Evolutionary conservation across 2,888 invertebrate genomes (phyloP).

Genomic region (Margaritifera margaritifera): DNA sequence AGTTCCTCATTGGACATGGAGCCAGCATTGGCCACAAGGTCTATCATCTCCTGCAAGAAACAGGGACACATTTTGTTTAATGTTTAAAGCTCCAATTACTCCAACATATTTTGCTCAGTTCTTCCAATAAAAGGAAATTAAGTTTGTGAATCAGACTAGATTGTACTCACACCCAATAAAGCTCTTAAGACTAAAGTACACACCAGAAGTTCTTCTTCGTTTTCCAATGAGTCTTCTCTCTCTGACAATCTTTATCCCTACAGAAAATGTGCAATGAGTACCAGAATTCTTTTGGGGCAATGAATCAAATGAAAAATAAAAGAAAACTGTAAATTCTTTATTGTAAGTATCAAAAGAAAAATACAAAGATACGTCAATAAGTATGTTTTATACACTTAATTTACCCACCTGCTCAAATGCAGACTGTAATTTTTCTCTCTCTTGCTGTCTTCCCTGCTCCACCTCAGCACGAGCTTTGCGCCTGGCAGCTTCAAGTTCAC

Average conservation of each 20-base stretch:
- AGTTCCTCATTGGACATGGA: conserved; percentile 61
- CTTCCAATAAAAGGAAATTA: too few species aligned
- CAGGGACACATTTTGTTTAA: not conserved
- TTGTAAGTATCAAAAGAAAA: not conserved
- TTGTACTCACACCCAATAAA: too few species aligned
- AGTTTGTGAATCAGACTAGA: too few species aligned
- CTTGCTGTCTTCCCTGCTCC: conserved; percentile 52
- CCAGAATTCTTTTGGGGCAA: too few species aligned
- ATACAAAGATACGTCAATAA: not conserved
- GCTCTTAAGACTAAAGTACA: too few species aligned
- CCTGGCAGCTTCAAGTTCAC: conserved; percentile 57
- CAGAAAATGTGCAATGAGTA: too few species aligned
- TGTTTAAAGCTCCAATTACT: not conserved
- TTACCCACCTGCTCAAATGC: conserved; percentile 63
- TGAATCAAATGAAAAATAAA: not conserved
- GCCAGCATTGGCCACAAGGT: conserved; percentile 62
- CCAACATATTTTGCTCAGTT: too few species aligned
- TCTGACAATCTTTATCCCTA: too few species aligned
- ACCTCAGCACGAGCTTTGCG: conserved; percentile 57
- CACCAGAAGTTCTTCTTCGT: too few species aligned
- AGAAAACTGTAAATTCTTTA: not conserved
- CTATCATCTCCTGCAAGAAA: conserved; percentile 60
- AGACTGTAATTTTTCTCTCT: conserved; percentile 56
- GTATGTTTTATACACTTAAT: too few species aligned
- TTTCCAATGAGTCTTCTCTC: too few species aligned